phyloP scores from a whole-genome alignment of 2,888 invertebrate genomes.

The Drosophila yooni region DNA sequence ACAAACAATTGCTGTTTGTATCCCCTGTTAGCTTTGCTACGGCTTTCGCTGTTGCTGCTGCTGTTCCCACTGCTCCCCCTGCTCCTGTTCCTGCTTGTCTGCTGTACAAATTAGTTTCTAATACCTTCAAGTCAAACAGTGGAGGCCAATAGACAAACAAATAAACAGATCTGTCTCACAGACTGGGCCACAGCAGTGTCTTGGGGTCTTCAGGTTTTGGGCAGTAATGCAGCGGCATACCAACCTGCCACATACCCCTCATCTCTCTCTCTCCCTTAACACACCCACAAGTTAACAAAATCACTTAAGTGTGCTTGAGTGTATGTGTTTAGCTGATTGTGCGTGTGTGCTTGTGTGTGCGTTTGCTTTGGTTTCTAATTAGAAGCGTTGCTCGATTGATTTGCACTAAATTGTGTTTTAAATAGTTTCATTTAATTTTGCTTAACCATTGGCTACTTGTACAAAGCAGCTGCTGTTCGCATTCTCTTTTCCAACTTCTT shows the following conservation, averaged over 20 bases:
- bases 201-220: conserved; percentile 3
- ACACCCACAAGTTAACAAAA: conserved; percentile 60
- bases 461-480: conserved; percentile 50
- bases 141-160: conserved; percentile 59
- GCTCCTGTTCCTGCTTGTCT: conserved; percentile 36
- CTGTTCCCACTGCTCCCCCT: conserved; percentile 44
- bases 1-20: conserved; percentile 80
- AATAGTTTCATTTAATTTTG: conserved; percentile 72
- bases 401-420: conserved; percentile 75
- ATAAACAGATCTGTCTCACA: conserved; percentile 41
- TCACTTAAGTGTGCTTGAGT: conserved; percentile 68
- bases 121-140: conserved; percentile 80
- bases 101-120: conserved; percentile 80
- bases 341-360: conserved; percentile 9
- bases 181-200: conserved; percentile 25
- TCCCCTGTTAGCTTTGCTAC: conserved; percentile 52
- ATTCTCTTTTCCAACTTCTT: conserved; percentile 18
- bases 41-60: conserved; percentile 13
- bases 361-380: conserved; percentile 59
- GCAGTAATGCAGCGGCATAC: conserved; percentile 37
- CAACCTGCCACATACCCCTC: neutral
- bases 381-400: conserved; percentile 74
- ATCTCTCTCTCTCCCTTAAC: conserved; percentile 9
- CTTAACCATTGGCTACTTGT: conserved; percentile 46
- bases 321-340: conserved; percentile 1